These are phyloP conservation scores for Dryocosmus kuriphilus DNA, from an alignment of 2,888 invertebrate species.

Conservation along the genomic window DNA sequence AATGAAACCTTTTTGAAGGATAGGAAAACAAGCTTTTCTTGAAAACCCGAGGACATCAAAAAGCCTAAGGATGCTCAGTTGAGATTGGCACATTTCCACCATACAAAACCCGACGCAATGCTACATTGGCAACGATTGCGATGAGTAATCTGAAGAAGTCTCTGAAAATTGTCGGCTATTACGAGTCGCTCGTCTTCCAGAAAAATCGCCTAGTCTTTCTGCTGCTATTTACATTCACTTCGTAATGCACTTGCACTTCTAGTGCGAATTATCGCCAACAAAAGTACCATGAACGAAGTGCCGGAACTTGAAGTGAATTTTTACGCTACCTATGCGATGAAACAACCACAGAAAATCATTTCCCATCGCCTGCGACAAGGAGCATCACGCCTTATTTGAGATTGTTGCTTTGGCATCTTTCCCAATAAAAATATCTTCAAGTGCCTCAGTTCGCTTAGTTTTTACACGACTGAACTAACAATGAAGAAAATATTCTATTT, in stretches of 20 bases:
- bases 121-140: conserved; percentile 44
- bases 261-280: not conserved
- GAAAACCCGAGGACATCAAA: not conserved
- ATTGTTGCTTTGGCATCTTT: not conserved
- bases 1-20: not conserved
- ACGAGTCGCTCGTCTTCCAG: not conserved
- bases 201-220: not conserved
- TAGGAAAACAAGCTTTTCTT: not conserved
- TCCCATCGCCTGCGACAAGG: not conserved
- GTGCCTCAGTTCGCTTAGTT: not conserved
- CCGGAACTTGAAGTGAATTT: not conserved
- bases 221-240: not conserved
- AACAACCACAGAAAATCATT: not conserved
- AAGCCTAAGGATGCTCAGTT: conserved; percentile 27
- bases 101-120: conserved; percentile 9
- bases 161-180: conserved; percentile 24
- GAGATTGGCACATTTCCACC: conserved; percentile 49
- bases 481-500: too few species aligned
- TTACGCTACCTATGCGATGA: not conserved
- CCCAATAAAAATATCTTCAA: not conserved
- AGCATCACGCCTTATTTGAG: not conserved
- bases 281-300: not conserved
- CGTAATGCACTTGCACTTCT: not conserved
- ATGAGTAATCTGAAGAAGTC: conserved; percentile 29
- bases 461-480: too few species aligned